Conservation (phyloP, 2,888 invertebrate species). For the Carpatolechia fugitivella region DNA sequence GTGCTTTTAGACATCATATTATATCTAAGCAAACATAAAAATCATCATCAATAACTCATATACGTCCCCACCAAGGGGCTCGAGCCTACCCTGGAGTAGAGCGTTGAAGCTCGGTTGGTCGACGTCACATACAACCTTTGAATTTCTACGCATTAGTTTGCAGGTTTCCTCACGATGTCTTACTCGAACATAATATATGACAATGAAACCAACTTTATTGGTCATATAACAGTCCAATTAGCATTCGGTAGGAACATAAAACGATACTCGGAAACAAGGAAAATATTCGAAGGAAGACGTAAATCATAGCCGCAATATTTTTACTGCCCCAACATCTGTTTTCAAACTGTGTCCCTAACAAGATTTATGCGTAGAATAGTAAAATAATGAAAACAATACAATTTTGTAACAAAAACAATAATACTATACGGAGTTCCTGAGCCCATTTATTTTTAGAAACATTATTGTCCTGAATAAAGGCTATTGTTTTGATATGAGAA, state of each 20-base stretch:
- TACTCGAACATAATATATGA: neutral
- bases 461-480: slow-evolving; percentile 56
- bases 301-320: slow-evolving; percentile 12
- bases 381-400: slow-evolving; percentile 18
- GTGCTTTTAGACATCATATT: too few species aligned
- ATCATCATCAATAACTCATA: too few species aligned
- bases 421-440: slow-evolving; percentile 34
- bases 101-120: too few species aligned
- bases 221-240: neutral
- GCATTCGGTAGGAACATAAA: slow-evolving; percentile 6
- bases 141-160: too few species aligned
- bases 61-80: too few species aligned
- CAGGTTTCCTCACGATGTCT: too few species aligned
- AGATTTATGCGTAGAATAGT: slow-evolving; percentile 16
- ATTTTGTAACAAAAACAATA: slow-evolving; percentile 19
- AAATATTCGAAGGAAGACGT: slow-evolving; percentile 9
- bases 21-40: too few species aligned
- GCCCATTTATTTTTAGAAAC: slow-evolving; percentile 55
- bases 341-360: slow-evolving; percentile 6
- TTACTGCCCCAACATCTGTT: slow-evolving; percentile 17
- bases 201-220: neutral
- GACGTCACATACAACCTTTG: too few species aligned
- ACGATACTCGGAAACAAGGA: neutral
- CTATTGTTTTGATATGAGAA: slow-evolving; percentile 55
- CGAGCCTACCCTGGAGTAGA: too few species aligned